Base-by-base conservation (phyloP, 2,888 invertebrate genomes). In the Nezara viridula region DNA sequence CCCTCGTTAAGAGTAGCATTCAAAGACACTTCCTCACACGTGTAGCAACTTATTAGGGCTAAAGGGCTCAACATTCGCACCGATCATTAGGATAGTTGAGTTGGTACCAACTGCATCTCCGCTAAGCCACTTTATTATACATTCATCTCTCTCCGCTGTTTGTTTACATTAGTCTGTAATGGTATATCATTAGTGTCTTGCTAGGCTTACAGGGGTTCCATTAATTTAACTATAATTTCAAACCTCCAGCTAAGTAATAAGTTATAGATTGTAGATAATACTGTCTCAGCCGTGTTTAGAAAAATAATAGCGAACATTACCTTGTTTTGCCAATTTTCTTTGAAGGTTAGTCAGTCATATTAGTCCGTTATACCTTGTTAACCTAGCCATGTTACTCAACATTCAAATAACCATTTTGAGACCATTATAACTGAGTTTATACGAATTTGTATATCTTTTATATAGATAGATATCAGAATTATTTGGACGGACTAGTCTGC, bases 121-220 rank as follows among this genome's bases (percentile, higher is more conserved):
- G 9, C 5, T 44, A 14, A 44, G 81, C 44, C 44, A 47, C 81
- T 81, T 3, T 47, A 81, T 81, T 81, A 81, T 81, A 81, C 81
- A 81, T 81, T 81, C 81, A 81, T 81, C 81, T 81, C 81, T 81
- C 81, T 44, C 81, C 16, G 2, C 44, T 81, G 44, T 81, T 81
- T 40, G 81, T 81, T 81, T 81, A 81, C 81, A 81, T 81, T 81
- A 81, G 81, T 47, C 44, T 19, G 19, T 81, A 81, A 81, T 81
- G 44, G 81, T 81, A 81, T 81, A 81, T 81, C 81, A 81, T 81
- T 81, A 81, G 66, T 73, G 66, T 73, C 66, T 73, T 73, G 66
- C 66, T 16, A 16, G 66, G 32, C 66, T 37, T 73, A 37, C 66
- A 37, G 32, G 66, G 66, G 19, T 73, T 73, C 37, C 66, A 73